Conservation (phyloP, 2,113 vertebrate species). For the Catharus fuscescens region DNA sequence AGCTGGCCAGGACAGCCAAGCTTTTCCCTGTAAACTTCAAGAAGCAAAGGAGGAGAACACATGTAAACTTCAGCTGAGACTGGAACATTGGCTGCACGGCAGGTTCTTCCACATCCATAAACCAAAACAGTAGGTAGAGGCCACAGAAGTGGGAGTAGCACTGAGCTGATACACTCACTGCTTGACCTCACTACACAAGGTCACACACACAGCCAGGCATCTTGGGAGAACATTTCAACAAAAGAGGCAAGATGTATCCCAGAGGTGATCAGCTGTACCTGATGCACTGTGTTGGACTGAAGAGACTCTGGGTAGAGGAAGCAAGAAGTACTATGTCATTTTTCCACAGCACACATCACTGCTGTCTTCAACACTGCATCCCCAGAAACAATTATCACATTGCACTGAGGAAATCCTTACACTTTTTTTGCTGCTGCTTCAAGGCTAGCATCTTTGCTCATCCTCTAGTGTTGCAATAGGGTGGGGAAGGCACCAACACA, state of each 20-base stretch:
- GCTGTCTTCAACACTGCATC: neutral
- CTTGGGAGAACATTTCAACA: neutral
- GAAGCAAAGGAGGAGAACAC: neutral
- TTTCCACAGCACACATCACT: neutral
- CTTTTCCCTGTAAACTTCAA: neutral
- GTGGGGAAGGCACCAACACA: neutral
- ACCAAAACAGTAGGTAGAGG: neutral
- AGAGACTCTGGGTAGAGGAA: neutral
- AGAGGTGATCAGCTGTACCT: neutral
- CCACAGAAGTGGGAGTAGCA: neutral
- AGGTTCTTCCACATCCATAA: neutral
- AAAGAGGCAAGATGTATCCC: neutral
- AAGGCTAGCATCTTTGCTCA: neutral
- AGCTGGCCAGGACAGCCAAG: neutral
- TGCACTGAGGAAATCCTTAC: neutral
- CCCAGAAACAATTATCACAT: neutral
- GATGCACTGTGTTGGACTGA: neutral
- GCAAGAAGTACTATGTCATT: neutral
- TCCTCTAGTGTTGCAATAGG: neutral
- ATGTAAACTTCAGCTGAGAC: constrained; percentile 1
- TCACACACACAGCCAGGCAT: neutral
- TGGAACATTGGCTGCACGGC: neutral
- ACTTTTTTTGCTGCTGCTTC: neutral
- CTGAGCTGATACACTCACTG: neutral
- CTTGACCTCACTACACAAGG: neutral